These are phyloP conservation scores for Excalfactoria chinensis DNA, from an alignment of 2,113 vertebrate genomes.

Conservation along the genomic window DNA sequence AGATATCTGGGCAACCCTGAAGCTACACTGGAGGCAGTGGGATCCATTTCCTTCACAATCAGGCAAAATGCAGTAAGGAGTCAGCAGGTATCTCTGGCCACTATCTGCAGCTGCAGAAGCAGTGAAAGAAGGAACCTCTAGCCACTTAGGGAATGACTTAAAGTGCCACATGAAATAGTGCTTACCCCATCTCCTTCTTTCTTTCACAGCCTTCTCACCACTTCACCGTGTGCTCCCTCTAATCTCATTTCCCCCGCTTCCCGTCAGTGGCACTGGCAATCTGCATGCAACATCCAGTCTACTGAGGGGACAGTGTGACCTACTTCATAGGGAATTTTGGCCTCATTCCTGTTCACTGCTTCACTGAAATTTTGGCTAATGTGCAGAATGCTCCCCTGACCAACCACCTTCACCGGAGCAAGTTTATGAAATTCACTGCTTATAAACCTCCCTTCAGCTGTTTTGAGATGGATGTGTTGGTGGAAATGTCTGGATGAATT, in stretches of 20 bases:
- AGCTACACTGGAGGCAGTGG: neutral
- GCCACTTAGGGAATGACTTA: neutral
- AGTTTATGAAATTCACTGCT: neutral
- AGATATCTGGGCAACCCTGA: neutral
- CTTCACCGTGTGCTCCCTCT: neutral
- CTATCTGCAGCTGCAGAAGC: neutral
- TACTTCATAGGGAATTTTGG: slow-evolving; percentile 28
- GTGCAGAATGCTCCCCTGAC: neutral
- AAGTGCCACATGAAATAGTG: neutral
- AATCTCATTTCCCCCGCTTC: neutral
- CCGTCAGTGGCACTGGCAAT: neutral
- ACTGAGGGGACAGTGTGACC: slow-evolving; percentile 13
- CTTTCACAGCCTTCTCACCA: neutral
- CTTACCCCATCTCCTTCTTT: neutral
- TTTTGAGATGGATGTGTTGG: neutral
- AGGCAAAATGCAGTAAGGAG: neutral
- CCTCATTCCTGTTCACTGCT: slow-evolving; percentile 52
- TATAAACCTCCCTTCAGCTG: neutral
- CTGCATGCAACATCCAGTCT: neutral
- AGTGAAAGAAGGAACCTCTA: neutral
- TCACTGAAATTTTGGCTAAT: neutral
- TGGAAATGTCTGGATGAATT: neutral
- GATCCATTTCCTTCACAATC: neutral
- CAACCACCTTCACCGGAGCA: neutral
- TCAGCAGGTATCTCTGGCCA: neutral